Evolutionary conservation across 2,888 invertebrate species (phyloP), one percentile per base, ranked within the genome.

Genomic region (Troides oblongomaculatus): DNA sequence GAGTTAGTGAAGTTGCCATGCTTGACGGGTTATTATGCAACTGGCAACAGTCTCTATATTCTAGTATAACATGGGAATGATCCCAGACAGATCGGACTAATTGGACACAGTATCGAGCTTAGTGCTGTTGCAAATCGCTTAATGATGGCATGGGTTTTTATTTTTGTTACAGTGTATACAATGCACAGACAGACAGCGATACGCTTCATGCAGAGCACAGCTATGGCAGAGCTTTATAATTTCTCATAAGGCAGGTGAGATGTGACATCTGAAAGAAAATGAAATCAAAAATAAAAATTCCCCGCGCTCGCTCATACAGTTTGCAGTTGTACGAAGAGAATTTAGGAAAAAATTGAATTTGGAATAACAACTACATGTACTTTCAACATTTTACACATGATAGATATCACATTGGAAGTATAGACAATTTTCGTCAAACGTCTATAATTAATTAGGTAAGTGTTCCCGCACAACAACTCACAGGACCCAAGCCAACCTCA

Each of bases 241-340:
- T 97, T 97, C 95, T 97, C 97, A 93, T 97, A 97, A 93, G 97
- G 97, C 94, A 96, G 96, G 93, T 96, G 95, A 93, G 97, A 95
- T 94, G 95, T 96, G 93, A 97, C 96, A 94, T 97, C 97, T 97
- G 97, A 93, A 96, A 96, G 94, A 93, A 94, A 94, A 93, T 85
- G 82, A 88, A 88, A 87, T 80, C 80, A 84, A 86, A 88, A 84
- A 80, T 79, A 79, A 80, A 81, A 75, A 76, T 74, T 66, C 71
- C 64, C 58, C 64, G 53, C 74, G 73, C 73, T 71, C 74, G 73
- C 73, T 71, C 17, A n/a, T 53, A 57, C 23, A 12, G 17, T 62
- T 18, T 18, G 50, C 18, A 50, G 46, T 50, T 25, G 30, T 58
- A 23, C 57, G 23, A 23, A 53, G n/a, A 53, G n/a, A n/a, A n/a